Percentiles rank a stretch among this genome's conserved stretches.
Conservation (phyloP, 2,888 invertebrate genomes). For the Watsonalla binaria region DNA sequence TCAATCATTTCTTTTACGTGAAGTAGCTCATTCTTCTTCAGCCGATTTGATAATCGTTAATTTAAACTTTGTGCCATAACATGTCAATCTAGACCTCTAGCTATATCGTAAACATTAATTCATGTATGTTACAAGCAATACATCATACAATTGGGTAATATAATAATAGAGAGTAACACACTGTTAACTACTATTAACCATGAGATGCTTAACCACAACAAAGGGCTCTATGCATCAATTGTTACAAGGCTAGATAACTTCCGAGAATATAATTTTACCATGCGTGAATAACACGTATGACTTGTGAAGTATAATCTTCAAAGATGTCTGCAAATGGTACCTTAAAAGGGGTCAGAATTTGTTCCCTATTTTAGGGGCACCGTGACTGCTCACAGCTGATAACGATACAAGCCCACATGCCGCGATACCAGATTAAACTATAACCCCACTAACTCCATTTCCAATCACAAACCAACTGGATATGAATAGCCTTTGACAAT, state of each 20-base stretch:
- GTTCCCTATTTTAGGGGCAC: conserved; percentile 25
- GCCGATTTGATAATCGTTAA: too few species aligned
- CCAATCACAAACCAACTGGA: not conserved
- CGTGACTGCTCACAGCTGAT: conserved; percentile 30
- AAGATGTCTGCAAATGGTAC: conserved; percentile 11
- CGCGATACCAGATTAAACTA: conserved; percentile 7
- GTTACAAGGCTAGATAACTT: not conserved
- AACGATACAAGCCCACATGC: conserved; percentile 51
- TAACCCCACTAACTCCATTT: not conserved
- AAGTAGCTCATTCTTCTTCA: too few species aligned
- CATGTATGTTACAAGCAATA: too few species aligned
- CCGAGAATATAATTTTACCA: not conserved
- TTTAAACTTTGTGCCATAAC: too few species aligned
- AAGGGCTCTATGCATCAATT: not conserved
- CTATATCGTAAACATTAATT: too few species aligned
- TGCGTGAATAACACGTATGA: not conserved
- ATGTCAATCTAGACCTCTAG: too few species aligned
- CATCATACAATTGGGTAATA: too few species aligned
- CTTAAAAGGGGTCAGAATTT: conserved; percentile 14
- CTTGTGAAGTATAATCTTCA: not conserved
- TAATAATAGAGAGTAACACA: not conserved
- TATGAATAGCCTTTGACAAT: not conserved
- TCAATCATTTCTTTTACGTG: too few species aligned
- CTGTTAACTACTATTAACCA: not conserved
- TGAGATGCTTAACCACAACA: not conserved